Percentiles rank a stretch among this genome's conserved stretches.
These are phyloP conservation scores for Achroia grisella DNA, from an alignment of 1,140 invertebrate species.

Conservation along the genomic window DNA sequence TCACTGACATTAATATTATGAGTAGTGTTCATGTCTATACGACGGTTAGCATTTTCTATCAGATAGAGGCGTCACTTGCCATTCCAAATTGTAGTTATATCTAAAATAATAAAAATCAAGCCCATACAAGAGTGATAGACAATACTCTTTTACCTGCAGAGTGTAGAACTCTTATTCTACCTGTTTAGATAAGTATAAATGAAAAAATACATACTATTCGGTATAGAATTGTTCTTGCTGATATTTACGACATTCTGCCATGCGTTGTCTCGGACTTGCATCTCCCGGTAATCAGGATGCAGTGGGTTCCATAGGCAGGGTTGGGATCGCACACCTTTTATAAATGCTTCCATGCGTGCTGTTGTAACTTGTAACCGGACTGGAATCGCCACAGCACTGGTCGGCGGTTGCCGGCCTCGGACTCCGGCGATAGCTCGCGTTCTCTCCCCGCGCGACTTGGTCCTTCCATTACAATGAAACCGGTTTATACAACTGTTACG, in stretches of 20 bases:
- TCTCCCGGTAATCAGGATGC: constrained; percentile 54
- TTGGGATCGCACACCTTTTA: constrained; percentile 44
- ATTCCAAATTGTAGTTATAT: too few relatives aligned
- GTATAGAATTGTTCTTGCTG: constrained; percentile 40
- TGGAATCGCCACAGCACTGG: constrained; percentile 24
- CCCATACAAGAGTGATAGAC: too few relatives aligned
- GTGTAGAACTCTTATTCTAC: too few relatives aligned
- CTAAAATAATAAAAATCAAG: too few relatives aligned
- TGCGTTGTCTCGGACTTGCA: constrained; percentile 44
- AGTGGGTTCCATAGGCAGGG: constrained; percentile 58
- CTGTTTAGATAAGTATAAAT: too few relatives aligned
- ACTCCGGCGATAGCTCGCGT: constrained; percentile 1
- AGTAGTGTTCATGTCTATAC: too few relatives aligned
- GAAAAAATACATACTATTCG: constrained; percentile 36
- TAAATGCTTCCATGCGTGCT: constrained; percentile 47
- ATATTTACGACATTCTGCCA: constrained; percentile 51
- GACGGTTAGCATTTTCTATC: too few relatives aligned
- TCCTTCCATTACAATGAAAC: constrained; percentile 20
- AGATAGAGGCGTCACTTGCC: too few relatives aligned
- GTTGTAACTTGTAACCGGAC: not conserved
- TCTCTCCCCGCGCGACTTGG: constrained; percentile 29
- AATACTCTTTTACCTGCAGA: too few relatives aligned
- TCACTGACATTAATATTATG: too few relatives aligned
- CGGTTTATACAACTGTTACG: constrained; percentile 18
- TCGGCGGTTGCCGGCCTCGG: constrained; percentile 1